phyloP scores from a whole-genome alignment of 2,888 invertebrate species.

The Galeopsomyia nigrocyanea region DNA sequence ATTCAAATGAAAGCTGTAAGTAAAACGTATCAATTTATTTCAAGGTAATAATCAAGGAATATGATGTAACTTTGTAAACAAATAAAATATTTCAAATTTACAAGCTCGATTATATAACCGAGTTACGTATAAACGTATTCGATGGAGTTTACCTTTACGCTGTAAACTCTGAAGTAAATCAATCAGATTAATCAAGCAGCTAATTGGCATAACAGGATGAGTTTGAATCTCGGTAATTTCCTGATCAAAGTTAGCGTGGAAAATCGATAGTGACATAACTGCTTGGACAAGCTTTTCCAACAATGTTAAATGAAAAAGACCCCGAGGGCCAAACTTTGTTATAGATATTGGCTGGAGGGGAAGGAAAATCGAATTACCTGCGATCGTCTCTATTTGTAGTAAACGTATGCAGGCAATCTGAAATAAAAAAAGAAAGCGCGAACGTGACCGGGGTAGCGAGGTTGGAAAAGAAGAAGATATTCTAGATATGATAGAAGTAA shows the following conservation, averaged over 20 bases:
- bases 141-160: too few species aligned
- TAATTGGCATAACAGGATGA: conserved; percentile 2
- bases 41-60: too few species aligned
- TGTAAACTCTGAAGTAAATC: not conserved
- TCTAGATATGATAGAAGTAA: too few species aligned
- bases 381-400: conserved; percentile 18
- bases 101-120: too few species aligned
- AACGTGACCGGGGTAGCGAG: too few species aligned
- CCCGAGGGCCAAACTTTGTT: too few species aligned
- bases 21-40: too few species aligned
- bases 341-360: not conserved
- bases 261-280: conserved; percentile 30
- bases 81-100: too few species aligned
- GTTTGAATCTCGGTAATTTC: conserved; percentile 27
- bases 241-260: conserved; percentile 17
- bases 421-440: conserved; percentile 29
- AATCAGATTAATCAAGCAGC: conserved; percentile 23
- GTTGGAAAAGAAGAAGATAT: too few species aligned
- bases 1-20: too few species aligned
- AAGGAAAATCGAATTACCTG: conserved; percentile 17
- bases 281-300: conserved; percentile 24
- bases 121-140: too few species aligned
- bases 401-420: conserved; percentile 25
- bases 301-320: conserved; percentile 26
- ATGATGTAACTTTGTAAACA: too few species aligned